Evolutionary conservation across 2,113 vertebrate genomes (phyloP), one percentile per base, ranked within the genome.

Genomic region (Austrofundulus limnaeus): DNA sequence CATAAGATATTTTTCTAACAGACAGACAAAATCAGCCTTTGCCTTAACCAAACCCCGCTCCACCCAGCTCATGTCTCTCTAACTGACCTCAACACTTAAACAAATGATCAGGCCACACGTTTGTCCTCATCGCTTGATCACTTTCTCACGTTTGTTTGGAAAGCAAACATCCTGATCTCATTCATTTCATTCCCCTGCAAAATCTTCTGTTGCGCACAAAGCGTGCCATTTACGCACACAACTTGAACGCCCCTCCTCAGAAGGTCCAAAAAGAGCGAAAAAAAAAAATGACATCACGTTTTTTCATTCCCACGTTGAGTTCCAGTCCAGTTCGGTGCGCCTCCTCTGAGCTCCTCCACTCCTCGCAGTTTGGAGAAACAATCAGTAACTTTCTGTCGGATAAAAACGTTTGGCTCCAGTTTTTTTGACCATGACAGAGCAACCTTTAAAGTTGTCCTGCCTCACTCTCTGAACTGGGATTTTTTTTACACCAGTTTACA

Each of bases 251-350:
- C 82, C 83, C 83, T 83, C 75, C 86, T 88, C 56, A 47, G 56
- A 76, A 72, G 64, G 61, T 86, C 77, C 80, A 85, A 76, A 80
- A 41, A 15, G 3, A 38, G 25, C 3, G 11, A 13, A 38, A 15
- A 41, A 15, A 41, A 15, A 41, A 20, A 85, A 88, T 94, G 90
- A 94, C 93, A 90, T 94, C 95, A 93, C 80, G 81, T 77, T 63
- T 81, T 69, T 79, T 73, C 86, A 83, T 87, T 89, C 92, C 92
- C 86, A 92, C 93, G 90, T 92, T 92, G 90, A 70, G 75, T 81
- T n/a, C 81, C 90, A 77, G 70, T 34, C 31, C 65, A 57, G 49
- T 41, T 19, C 64, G 58, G 70, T 43, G 13, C 54, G 67, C 60
- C 71, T 80, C 61, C 61, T 43, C 80, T 54, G 56, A 73, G 66